These are phyloP conservation scores for Ochlodes sylvanus DNA, from an alignment of 2,888 invertebrate genomes.

Conservation along the genomic window DNA sequence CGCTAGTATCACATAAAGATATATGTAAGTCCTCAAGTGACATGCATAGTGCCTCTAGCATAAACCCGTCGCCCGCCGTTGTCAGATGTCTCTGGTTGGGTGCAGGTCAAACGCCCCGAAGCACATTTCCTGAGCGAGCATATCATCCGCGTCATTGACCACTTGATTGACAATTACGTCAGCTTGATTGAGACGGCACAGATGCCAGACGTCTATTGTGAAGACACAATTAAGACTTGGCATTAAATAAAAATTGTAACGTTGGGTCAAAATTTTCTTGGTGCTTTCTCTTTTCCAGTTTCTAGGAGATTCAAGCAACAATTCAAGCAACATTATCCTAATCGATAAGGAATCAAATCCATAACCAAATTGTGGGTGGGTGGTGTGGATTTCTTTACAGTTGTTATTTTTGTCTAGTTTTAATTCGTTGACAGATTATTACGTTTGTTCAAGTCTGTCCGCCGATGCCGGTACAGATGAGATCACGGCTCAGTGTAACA, in stretches of 20 bases:
- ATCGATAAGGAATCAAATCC: too few relatives aligned
- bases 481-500: conserved; percentile 20
- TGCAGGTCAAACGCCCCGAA: background rate
- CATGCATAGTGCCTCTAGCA: too few relatives aligned
- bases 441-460: conserved; percentile 20
- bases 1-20: too few relatives aligned
- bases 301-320: too few relatives aligned
- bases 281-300: too few relatives aligned
- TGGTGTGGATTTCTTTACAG: too few relatives aligned
- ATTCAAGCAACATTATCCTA: too few relatives aligned
- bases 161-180: conserved; percentile 29
- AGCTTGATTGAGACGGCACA: conserved; percentile 3
- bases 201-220: background rate
- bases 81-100: background rate
- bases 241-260: background rate
- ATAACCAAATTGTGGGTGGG: too few relatives aligned
- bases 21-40: too few relatives aligned
- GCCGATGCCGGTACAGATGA: conserved; percentile 29
- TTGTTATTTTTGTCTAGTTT: conserved; percentile 20
- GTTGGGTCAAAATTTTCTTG: too few relatives aligned
- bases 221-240: background rate
- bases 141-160: conserved; percentile 26
- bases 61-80: background rate
- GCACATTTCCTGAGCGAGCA: background rate
- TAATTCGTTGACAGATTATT: conserved; percentile 27